Evolutionary conservation across 2,113 vertebrate genomes (phyloP).

Genomic region (Chrysemys picta): DNA sequence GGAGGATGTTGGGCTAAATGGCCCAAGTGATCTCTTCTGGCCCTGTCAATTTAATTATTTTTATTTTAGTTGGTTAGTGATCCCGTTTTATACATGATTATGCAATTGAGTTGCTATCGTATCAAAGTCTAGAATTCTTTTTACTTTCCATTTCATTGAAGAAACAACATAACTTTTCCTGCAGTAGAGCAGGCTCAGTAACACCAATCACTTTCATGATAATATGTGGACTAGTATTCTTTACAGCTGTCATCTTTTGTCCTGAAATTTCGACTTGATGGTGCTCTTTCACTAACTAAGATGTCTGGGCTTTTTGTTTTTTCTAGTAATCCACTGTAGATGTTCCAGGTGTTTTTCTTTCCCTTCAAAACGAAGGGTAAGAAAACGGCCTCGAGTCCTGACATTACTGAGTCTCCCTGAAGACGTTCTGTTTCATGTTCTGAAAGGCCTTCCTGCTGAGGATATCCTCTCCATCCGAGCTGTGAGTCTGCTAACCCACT

Average conservation of each 20-base stretch:
- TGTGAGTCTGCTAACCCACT: constrained; percentile 79
- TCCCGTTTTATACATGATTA: background rate
- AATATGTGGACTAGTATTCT: rapidly evolving
- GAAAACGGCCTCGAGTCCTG: constrained; percentile 84
- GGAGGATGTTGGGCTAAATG: background rate
- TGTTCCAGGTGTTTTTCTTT: constrained; percentile 93
- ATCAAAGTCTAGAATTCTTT: rapidly evolving
- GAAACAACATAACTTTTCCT: background rate
- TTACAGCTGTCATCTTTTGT: background rate
- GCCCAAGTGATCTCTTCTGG: background rate
- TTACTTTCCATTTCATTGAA: background rate
- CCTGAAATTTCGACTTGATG: background rate
- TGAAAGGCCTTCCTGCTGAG: constrained; percentile 91
- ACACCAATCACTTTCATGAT: background rate
- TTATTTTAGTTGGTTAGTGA: background rate
- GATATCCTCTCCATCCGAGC: constrained; percentile 92
- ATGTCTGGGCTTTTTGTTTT: background rate
- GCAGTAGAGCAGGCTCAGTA: background rate
- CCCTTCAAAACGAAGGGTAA: constrained; percentile 85
- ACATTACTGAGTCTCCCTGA: constrained; percentile 90
- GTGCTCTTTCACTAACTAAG: background rate
- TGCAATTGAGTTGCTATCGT: background rate
- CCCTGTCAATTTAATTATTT: background rate
- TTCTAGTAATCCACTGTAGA: constrained; percentile 88
- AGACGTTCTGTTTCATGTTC: constrained; percentile 91